Evolutionary conservation across 2,113 vertebrate genomes (phyloP), one percentile per base, ranked within the genome.

Genomic region (Xerus inauris): DNA sequence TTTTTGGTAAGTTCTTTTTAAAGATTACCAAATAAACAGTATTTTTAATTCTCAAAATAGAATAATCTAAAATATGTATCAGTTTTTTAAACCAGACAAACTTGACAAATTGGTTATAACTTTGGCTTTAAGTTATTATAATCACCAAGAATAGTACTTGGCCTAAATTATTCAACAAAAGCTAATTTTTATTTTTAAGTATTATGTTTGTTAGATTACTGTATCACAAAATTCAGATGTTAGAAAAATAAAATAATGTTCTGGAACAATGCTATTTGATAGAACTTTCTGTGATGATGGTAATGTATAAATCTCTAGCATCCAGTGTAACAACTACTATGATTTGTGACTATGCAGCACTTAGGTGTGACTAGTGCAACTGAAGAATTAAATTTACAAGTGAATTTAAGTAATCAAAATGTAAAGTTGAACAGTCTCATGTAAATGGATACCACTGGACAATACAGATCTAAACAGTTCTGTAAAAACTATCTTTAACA

Each of bases 251-350:
- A 88, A 32, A 40, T 1, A 30, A 35, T 75, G 2, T 65, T 90
- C 16, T 79, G n/a, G 24, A 30, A 38, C 2, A 49, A 0, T 24
- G 30, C 20, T 40, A 0, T 51, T 20, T 8, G 5, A 2, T 47
- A 62, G 54, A 86, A 62, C 13, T 9, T 67, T 38, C 14, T 75
- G 19, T 45, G 13, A 35, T 10, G 1, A 13, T 35, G 32, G 6
- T 47, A 40, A 17, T 17, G 8, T 59, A 1, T 32, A 35, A 35
- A n/a, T 67, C 64, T 45, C 0, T 16, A 17, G 12, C 17, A 0
- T 8, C 2, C 24, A 38, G 0, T 4, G 3, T 0, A 72, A 19
- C 28, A 16, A 62, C 24, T 9, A 20, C 20, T 20, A 42, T 40
- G 4, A 57, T 6, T 1, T 1, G 24, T 35, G 7, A 2, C 40